These are phyloP conservation scores for Chironomus tepperi DNA, from an alignment of 1,140 invertebrate genomes.

Conservation along the genomic window DNA sequence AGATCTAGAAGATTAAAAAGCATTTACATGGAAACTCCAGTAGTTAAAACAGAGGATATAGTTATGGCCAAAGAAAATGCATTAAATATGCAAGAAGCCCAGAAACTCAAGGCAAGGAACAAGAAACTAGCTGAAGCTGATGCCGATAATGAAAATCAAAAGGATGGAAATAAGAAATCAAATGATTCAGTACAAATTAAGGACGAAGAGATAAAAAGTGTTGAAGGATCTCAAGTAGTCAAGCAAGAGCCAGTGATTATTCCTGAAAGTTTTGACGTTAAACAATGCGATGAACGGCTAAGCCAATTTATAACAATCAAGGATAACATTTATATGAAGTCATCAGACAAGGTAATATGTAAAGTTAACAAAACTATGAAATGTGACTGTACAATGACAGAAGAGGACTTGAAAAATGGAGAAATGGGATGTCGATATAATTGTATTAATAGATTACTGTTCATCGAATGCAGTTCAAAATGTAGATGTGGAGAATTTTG, in stretches of 20 bases:
- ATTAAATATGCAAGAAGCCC: not conserved
- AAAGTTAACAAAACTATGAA: slow-evolving; percentile 88
- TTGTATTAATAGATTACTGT: slow-evolving; percentile 91
- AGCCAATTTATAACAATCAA: slow-evolving; percentile 70
- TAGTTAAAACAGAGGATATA: not conserved
- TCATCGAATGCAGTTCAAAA: slow-evolving; percentile 93
- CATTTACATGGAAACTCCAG: not conserved
- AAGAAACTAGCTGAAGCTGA: not conserved
- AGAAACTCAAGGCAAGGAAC: not conserved
- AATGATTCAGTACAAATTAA: not conserved
- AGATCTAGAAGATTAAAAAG: not conserved
- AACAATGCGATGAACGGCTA: slow-evolving; percentile 51
- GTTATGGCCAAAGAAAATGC: not conserved
- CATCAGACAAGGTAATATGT: slow-evolving; percentile 67
- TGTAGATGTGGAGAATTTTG: slow-evolving; percentile 82
- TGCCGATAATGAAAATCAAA: not conserved
- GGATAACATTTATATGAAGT: slow-evolving; percentile 66
- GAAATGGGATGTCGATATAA: slow-evolving; percentile 88
- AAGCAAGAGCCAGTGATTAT: not conserved
- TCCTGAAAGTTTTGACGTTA: slow-evolving; percentile 30
- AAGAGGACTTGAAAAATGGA: slow-evolving; percentile 75
- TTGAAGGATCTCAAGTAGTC: not conserved
- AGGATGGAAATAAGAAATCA: not conserved
- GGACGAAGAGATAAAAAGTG: not conserved
- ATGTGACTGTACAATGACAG: slow-evolving; percentile 88